Conservation (phyloP, 2,797 vertebrate genomes). For the Myripristis murdjan region DNA sequence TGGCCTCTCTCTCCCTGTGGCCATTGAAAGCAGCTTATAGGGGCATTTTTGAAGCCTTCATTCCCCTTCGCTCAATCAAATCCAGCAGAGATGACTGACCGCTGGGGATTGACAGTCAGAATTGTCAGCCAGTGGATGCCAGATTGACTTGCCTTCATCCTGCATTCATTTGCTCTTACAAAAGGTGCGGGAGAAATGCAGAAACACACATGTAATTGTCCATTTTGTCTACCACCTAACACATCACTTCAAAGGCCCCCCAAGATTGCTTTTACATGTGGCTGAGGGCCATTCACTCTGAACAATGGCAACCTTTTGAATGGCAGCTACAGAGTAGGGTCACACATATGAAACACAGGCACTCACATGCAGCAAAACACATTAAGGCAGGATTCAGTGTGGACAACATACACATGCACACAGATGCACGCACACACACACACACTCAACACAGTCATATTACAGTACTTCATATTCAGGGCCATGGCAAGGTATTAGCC, state of each 20-base stretch:
- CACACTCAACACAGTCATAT: constrained; percentile 17
- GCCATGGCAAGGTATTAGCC: constrained; percentile 46
- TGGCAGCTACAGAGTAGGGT: neutral
- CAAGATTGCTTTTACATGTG: neutral
- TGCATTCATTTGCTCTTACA: constrained; percentile 1
- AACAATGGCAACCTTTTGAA: neutral
- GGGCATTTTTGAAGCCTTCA: neutral
- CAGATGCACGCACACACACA: constrained; percentile 3
- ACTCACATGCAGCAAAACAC: neutral
- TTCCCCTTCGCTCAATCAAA: constrained; percentile 43
- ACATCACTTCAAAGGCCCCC: neutral
- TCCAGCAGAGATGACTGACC: constrained; percentile 24
- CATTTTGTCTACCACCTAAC: neutral
- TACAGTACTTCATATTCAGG: constrained; percentile 58
- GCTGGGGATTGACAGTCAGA: constrained; percentile 21
- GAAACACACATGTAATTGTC: neutral
- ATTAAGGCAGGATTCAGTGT: constrained; percentile 3
- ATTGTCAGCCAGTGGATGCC: constrained; percentile 10
- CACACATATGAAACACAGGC: constrained; percentile 13
- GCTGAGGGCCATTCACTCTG: neutral
- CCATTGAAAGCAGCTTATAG: constrained; percentile 7
- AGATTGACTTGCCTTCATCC: constrained; percentile 10
- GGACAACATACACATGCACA: neutral
- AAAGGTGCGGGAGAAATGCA: neutral
- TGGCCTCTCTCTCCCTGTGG: neutral